These are phyloP conservation scores for Bombus balteatus DNA, from an alignment of 1,140 invertebrate species.

Conservation along the genomic window DNA sequence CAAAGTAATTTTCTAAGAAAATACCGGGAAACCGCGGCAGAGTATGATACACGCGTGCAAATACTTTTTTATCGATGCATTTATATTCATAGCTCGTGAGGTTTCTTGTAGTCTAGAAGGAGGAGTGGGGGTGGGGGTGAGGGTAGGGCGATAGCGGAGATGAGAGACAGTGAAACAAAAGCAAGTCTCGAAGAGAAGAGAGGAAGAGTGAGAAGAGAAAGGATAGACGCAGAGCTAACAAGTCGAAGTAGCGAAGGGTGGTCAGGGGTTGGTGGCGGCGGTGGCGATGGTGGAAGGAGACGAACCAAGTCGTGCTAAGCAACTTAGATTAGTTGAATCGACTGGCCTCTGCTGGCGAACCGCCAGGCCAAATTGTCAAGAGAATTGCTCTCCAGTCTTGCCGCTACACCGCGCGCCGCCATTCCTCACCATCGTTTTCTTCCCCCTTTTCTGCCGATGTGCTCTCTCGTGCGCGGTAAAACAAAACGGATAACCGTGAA, in stretches of 20 bases:
- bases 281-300: slow-evolving; percentile 65
- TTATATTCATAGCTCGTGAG: slow-evolving; percentile 49
- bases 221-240: slow-evolving; percentile 44
- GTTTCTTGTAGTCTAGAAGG: background rate
- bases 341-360: slow-evolving; percentile 78
- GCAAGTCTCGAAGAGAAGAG: background rate
- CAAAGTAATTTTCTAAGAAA: background rate
- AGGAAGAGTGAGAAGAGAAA: background rate
- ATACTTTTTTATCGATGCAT: slow-evolving; percentile 39
- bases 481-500: slow-evolving; percentile 42
- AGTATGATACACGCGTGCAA: background rate
- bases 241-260: slow-evolving; percentile 51
- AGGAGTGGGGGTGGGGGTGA: background rate
- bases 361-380: slow-evolving; percentile 81
- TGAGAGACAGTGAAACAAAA: slow-evolving; percentile 3
- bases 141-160: background rate
- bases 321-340: slow-evolving; percentile 82
- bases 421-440: slow-evolving; percentile 42
- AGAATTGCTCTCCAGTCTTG: slow-evolving; percentile 76
- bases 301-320: slow-evolving; percentile 79
- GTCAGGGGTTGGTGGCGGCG: slow-evolving; percentile 36
- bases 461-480: slow-evolving; percentile 59
- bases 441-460: slow-evolving; percentile 44
- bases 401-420: slow-evolving; percentile 64
- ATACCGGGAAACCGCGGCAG: background rate